Evolutionary conservation across 2,113 vertebrate species (phyloP).

Genomic region (Crotalus helleri): DNA sequence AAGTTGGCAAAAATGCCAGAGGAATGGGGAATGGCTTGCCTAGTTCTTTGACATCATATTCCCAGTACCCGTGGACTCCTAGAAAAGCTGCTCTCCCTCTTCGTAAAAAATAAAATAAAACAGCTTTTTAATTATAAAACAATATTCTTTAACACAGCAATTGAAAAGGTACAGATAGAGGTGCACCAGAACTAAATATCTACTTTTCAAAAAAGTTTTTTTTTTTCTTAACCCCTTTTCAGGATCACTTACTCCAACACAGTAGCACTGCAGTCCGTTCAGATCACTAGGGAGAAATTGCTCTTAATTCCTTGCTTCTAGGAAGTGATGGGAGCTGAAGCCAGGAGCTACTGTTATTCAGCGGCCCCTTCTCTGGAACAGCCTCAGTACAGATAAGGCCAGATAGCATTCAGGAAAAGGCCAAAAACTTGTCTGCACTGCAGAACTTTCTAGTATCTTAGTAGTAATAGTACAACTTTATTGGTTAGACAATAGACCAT

Average conservation of each 20-base stretch:
- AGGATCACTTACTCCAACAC: background rate
- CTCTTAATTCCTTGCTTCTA: background rate
- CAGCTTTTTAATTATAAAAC: conserved; percentile 12
- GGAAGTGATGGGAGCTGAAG: background rate
- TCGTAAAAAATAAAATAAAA: background rate
- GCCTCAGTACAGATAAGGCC: background rate
- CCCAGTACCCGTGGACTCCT: conserved; percentile 29
- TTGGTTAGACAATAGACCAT: background rate
- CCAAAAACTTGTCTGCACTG: background rate
- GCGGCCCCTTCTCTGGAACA: background rate
- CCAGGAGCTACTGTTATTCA: background rate
- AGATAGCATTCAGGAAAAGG: background rate
- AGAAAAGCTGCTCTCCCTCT: conserved; percentile 24
- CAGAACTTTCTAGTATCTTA: background rate
- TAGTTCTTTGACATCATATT: conserved; percentile 12
- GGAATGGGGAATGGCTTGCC: background rate
- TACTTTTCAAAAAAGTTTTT: background rate
- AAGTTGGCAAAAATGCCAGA: background rate
- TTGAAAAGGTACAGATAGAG: conserved; percentile 22
- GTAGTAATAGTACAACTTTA: background rate
- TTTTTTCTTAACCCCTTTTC: background rate
- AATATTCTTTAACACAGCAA: conserved; percentile 30
- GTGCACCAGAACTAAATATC: background rate
- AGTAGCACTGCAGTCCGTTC: background rate
- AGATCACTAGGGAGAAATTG: background rate